Evolutionary conservation across 2,888 invertebrate species (phyloP).

Genomic region (Galerucella calmariensis): DNA sequence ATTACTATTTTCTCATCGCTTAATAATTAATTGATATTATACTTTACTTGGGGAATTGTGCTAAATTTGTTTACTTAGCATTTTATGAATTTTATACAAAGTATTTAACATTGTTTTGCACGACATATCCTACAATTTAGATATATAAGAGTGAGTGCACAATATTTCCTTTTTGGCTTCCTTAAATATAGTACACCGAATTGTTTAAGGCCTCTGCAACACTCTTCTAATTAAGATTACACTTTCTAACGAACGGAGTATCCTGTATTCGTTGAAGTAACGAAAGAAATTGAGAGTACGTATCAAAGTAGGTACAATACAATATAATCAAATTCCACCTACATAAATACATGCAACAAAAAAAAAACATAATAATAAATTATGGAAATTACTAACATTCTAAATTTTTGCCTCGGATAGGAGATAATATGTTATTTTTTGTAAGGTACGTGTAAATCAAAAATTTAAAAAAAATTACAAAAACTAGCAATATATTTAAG

Average conservation of each 20-base stretch:
- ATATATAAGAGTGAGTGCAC: slow-evolving; percentile 43
- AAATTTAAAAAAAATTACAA: slow-evolving; percentile 49
- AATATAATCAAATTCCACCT: slow-evolving; percentile 44
- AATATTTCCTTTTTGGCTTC: slow-evolving; percentile 15
- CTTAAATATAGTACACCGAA: slow-evolving; percentile 8
- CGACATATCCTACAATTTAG: not conserved
- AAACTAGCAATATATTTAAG: slow-evolving; percentile 50
- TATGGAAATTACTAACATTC: slow-evolving; percentile 56
- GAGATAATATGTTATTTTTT: slow-evolving; percentile 57
- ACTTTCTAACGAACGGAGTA: slow-evolving; percentile 11
- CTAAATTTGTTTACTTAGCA: not conserved
- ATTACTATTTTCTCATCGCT: too few relatives aligned
- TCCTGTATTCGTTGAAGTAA: slow-evolving; percentile 41
- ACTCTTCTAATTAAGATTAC: slow-evolving; percentile 1
- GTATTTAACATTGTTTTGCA: slow-evolving; percentile 1
- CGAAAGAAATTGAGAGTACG: slow-evolving; percentile 31
- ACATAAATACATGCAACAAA: slow-evolving; percentile 15
- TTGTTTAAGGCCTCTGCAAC: slow-evolving; percentile 6
- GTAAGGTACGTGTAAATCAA: slow-evolving; percentile 47
- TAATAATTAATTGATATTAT: too few relatives aligned
- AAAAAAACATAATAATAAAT: slow-evolving; percentile 28
- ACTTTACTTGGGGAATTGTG: too few relatives aligned
- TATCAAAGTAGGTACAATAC: slow-evolving; percentile 45
- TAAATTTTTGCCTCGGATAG: slow-evolving; percentile 62
- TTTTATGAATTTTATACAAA: not conserved